phyloP scores from a whole-genome alignment of 2,113 vertebrate species.

The Tachuris rubrigastra region DNA sequence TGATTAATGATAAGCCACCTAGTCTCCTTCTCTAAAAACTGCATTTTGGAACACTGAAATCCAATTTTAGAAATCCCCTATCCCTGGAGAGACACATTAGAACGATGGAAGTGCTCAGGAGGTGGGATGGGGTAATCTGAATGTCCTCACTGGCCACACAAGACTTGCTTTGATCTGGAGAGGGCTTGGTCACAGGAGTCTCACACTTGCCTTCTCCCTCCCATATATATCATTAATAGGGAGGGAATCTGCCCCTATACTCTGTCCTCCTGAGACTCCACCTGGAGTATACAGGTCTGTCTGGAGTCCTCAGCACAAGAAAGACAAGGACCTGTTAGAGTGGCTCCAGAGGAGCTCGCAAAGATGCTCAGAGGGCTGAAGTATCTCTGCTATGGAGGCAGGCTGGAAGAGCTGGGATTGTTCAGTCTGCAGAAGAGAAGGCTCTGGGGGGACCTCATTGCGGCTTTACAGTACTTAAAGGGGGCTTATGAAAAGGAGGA shows the following conservation, averaged over 20 bases:
- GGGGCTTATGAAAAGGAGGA: neutral
- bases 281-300: neutral
- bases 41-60: neutral
- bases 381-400: neutral
- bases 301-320: neutral
- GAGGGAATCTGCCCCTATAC: neutral
- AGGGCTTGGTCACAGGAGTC: neutral
- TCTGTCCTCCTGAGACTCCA: neutral
- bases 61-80: neutral
- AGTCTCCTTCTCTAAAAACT: neutral
- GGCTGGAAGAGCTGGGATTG: neutral
- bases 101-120: neutral
- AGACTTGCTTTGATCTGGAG: neutral
- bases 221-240: neutral
- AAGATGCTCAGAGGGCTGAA: neutral
- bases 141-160: neutral
- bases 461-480: neutral
- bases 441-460: neutral
- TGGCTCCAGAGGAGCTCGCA: neutral
- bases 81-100: neutral
- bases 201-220: neutral
- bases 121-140: neutral
- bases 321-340: neutral
- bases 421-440: neutral
- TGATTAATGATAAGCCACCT: neutral